Base-by-base conservation (phyloP, 2,113 vertebrate genomes). In the Empidonax traillii region DNA sequence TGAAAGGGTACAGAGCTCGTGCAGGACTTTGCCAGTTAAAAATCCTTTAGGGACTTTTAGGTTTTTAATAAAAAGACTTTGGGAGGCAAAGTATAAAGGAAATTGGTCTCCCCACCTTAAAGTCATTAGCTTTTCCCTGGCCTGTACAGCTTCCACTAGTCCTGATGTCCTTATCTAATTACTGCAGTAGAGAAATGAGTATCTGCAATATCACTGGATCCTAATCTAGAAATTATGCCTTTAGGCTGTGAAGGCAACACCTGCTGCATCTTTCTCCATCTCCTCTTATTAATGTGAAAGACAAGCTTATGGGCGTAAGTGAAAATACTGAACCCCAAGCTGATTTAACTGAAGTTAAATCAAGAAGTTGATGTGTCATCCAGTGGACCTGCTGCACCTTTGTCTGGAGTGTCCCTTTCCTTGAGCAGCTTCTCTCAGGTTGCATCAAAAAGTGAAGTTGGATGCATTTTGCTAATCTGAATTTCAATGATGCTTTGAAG, bases 1-100 rank as follows among this genome's bases (percentile, higher is more conserved):
- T 20, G 19, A n/a, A 49, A 63, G 8, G 7, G 8, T 12, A 17
- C 0, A 28, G 33, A 28, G 4, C 2, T 49, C 37, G 3, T 2
- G 5, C 5, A 15, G 24, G 44, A 14, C 8, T 17, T 16, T 71
- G 46, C 18, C 6, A 82, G 8, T 0, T 55, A 12, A 55, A 25
- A 82, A 39, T 61, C 25, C 16, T 27, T 63, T 12, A 31, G 22
- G 14, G 9, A 5, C 9, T 62, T 52, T 0, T 4, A 47, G 12
- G 9, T 7, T 56, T 65, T 68, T 11, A 17, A 17, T 15, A 44
- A 52, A n/a, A 68, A 82, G 9, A 12, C 5, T 9, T 56, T 49
- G 8, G 23, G 23, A 51, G 7, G 43, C 2, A 46, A 82, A 53
- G 1, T 7, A 69, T 12, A 10, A 72, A 68, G 8, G 47, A 81